These are phyloP conservation scores for Hydropsyche betteni DNA, from an alignment of 2,888 invertebrate genomes.

Conservation along the genomic window DNA sequence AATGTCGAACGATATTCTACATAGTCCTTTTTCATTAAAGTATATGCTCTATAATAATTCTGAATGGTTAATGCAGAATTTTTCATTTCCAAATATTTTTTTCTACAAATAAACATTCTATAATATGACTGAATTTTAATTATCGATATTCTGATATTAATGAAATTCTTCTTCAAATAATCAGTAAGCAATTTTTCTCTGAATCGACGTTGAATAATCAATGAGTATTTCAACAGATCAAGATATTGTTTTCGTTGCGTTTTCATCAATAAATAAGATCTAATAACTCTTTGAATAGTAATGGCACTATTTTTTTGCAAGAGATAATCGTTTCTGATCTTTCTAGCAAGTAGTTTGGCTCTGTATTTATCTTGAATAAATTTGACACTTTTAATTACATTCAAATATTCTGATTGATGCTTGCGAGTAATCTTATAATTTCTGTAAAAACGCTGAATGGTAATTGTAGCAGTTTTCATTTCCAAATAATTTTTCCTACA, in stretches of 20 bases:
- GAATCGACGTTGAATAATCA: background rate
- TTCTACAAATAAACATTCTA: constrained; percentile 40
- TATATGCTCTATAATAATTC: background rate
- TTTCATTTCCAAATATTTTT: constrained; percentile 55
- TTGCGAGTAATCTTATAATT: background rate
- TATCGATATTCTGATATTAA: constrained; percentile 52
- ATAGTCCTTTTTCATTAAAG: background rate
- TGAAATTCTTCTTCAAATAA: too few species aligned
- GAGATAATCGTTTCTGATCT: constrained; percentile 40
- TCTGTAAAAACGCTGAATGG: constrained; percentile 52
- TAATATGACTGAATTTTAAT: constrained; percentile 54
- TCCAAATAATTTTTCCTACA: constrained; percentile 45
- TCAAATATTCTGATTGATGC: background rate
- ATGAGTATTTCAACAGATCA: background rate
- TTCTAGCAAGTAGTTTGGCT: constrained; percentile 6
- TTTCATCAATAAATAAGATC: constrained; percentile 53
- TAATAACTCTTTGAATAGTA: constrained; percentile 59
- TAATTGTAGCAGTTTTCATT: constrained; percentile 54
- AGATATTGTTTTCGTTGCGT: constrained; percentile 55
- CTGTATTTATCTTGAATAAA: constrained; percentile 2
- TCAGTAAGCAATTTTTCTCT: too few species aligned
- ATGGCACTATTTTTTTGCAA: constrained; percentile 59
- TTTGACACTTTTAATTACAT: background rate
- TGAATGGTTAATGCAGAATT: constrained; percentile 55
- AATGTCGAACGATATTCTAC: background rate